Evolutionary conservation across 2,113 vertebrate species (phyloP), one percentile per base, ranked within the genome.

Genomic region (Platysteira castanea): DNA sequence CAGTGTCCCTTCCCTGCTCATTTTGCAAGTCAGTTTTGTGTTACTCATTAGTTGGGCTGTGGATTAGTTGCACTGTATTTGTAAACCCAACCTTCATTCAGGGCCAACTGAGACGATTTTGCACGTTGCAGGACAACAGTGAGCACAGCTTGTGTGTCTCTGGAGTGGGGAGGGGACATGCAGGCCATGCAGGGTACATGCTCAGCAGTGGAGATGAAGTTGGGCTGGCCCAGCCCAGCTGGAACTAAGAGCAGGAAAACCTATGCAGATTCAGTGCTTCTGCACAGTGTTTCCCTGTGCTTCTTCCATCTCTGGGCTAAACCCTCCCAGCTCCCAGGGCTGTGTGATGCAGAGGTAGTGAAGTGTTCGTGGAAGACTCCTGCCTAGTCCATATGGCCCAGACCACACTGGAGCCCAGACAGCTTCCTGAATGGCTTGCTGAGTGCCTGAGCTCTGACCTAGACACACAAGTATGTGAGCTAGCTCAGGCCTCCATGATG

Each of bases 211-310:
- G 11, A 31, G 9, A 2, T 47, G 16, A 42, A 75, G 27, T 7
- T 75, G 68, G n/a, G 22, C 21, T 6, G 2, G 56, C 47, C 27
- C n/a, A 78, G 47, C 42, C 2, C 5, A 65, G 33, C 52, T 67
- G 37, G 33, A 78, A 54, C 15, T 28, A 50, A 31, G 59, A 90
- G 28, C 8, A 6, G 41, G 24, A 68, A 93, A 75, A 44, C 16
- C 23, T 30, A 4, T 0, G 0, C 21, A 64, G 39, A 20, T 64
- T 64, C 0, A 20, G 0, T 68, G 22, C 47, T 87, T 64, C 30
- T 75, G 42, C 27, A 11, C 20, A 23, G 1, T 21, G 28, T 59
- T 87, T 59, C 19, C 39, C 26, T 21, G n/a, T 41, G 54, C 22
- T 89, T 69, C 63, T 14, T 57, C 63, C 18, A 4, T 37, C 75